Percentiles rank a stretch among this genome's conserved stretches.
phyloP scores from a whole-genome alignment of 2,113 vertebrate genomes.

The Alligator sinensis region DNA sequence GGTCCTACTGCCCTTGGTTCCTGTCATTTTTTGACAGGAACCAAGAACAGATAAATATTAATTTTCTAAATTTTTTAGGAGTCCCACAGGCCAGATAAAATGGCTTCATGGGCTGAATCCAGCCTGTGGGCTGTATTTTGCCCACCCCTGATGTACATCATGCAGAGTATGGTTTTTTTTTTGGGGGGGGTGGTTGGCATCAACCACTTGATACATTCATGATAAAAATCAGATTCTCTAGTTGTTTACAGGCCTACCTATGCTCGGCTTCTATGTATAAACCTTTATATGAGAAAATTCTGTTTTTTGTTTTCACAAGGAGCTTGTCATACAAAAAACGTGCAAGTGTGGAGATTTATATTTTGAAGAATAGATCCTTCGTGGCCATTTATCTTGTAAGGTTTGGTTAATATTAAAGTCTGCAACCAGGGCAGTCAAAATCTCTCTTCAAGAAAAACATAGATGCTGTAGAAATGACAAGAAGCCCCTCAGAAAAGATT shows the following conservation, averaged over 20 bases:
- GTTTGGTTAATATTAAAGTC: neutral
- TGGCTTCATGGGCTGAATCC: too few species aligned
- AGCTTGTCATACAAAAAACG: neutral
- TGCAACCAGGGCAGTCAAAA: neutral
- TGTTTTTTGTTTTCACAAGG: neutral
- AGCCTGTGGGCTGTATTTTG: too few species aligned
- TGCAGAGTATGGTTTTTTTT: neutral
- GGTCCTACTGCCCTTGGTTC: too few species aligned
- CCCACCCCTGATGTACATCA: too few species aligned
- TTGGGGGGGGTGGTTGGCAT: fast-evolving
- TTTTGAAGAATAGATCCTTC: neutral
- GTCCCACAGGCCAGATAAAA: too few species aligned
- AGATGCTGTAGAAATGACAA: neutral
- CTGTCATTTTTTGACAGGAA: too few species aligned
- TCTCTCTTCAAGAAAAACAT: neutral
- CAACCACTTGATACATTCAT: neutral
- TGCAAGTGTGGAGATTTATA: neutral
- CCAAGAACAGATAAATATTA: too few species aligned
- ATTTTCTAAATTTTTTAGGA: too few species aligned
- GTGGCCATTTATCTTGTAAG: neutral
- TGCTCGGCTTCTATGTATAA: neutral
- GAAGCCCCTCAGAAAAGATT: neutral
- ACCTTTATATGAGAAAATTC: neutral
- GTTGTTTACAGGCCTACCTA: neutral
- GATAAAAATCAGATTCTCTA: neutral